These are phyloP conservation scores for Jacana jacana DNA, from an alignment of 2,113 vertebrate species.

Conservation along the genomic window DNA sequence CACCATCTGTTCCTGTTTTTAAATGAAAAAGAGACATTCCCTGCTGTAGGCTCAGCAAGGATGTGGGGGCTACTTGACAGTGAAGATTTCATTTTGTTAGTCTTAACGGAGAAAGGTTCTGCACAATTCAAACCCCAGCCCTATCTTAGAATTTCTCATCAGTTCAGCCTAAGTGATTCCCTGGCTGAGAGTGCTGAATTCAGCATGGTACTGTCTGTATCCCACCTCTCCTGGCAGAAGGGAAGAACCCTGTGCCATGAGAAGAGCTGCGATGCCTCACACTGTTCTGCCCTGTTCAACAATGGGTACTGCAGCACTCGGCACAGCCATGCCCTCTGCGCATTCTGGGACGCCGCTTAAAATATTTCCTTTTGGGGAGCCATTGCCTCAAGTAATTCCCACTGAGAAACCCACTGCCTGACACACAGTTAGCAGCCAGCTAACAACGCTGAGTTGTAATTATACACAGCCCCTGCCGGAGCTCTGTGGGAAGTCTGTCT, in stretches of 20 bases:
- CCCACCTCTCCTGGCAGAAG: fast-evolving
- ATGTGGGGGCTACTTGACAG: background rate
- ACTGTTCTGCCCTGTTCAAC: background rate
- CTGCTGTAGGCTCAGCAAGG: background rate
- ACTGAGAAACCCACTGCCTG: background rate
- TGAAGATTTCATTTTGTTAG: background rate
- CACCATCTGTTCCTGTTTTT: slow-evolving; percentile 9
- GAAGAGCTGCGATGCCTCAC: background rate
- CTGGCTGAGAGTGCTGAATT: background rate
- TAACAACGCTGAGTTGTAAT: background rate
- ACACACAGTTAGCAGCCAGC: background rate
- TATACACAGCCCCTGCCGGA: background rate
- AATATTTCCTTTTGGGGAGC: background rate
- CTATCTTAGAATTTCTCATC: background rate
- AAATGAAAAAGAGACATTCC: background rate
- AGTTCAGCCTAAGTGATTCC: background rate
- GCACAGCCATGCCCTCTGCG: background rate
- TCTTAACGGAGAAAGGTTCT: background rate
- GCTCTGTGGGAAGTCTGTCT: background rate
- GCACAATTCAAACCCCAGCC: background rate
- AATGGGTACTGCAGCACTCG: fast-evolving
- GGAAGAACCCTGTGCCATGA: fast-evolving
- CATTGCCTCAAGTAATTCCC: background rate
- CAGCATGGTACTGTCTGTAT: fast-evolving
- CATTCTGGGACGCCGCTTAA: background rate